These are phyloP conservation scores for Chelonoidis abingdonii DNA, from an alignment of 2,113 vertebrate genomes.

Conservation along the genomic window DNA sequence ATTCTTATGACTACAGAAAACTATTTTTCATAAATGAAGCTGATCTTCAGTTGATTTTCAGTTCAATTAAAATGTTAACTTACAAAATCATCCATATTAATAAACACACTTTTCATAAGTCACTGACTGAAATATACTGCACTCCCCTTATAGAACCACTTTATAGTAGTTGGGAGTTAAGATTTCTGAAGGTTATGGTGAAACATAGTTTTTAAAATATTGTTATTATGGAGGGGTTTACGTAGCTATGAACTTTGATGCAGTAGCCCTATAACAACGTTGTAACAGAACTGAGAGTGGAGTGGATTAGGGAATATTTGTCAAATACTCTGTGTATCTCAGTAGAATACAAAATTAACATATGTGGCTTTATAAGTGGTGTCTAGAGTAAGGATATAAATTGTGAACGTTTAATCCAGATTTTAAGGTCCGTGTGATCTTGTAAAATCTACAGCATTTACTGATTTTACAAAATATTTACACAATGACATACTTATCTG, in stretches of 20 bases:
- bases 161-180: not conserved
- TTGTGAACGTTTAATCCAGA: not conserved
- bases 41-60: not conserved
- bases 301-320: not conserved
- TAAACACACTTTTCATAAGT: not conserved
- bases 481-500: not conserved
- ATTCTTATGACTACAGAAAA: not conserved
- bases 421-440: not conserved
- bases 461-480: not conserved
- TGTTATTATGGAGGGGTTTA: not conserved
- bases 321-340: not conserved
- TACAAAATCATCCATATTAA: not conserved
- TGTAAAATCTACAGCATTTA: not conserved
- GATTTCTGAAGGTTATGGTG: not conserved
- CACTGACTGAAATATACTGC: not conserved
- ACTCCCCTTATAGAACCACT: not conserved
- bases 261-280: not conserved
- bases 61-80: not conserved
- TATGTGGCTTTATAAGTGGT: not conserved
- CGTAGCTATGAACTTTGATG: not conserved
- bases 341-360: not conserved
- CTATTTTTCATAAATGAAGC: not conserved
- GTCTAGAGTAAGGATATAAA: not conserved
- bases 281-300: not conserved
- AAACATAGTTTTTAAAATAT: not conserved